Base-by-base conservation (phyloP, 1,140 invertebrate genomes). In the Drosophila watanabei region DNA sequence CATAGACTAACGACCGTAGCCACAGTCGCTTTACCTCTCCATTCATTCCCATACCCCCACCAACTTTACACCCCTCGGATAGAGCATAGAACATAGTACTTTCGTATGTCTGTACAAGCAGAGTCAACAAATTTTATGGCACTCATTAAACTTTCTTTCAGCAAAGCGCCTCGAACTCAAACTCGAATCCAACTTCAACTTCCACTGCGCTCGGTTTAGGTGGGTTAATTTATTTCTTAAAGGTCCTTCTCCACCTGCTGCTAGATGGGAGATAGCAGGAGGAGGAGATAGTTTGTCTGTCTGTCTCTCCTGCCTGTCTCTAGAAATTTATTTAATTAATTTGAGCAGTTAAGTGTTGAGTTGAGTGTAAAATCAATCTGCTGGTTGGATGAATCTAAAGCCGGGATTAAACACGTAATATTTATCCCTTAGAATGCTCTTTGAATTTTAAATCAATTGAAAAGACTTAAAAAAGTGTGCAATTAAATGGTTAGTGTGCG, bases 111-210 rank as follows among this genome's bases (percentile, higher is more conserved):
- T 79, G 75, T 57, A 48, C 56, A 54, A 75, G 72, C 65, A 64
- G 85, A 88, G 85, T 88, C 81, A 88, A 88, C 85, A 88, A 88
- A 88, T 89, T 88, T 89, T 82, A 89, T 89, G 81, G 81, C 79
- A 79, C 85, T 89, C 85, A 89, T 89, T 89, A 89, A 89, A 89
- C 86, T 89, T 89, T 89, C 85, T 89, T 89, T 90, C 85, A 89
- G 86, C 85, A 85, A 62, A 73, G 73, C 63, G 83, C 65, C 80
- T 72, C 66, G 54, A 72, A 82, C 80, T 66, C 73, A 52, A 79
- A 66, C 35, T 57, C 33, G 52, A 56, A 24, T 73, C 32, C 49
- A 61, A 62, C 63, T 80, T 10, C 56, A 49, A 59, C 52, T 52
- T 54, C 54, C 20, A 64, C 54, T 64, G 37, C 66, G n/a, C 51